phyloP scores from a whole-genome alignment of 2,888 invertebrate species.

The Scaptomyza flava region DNA sequence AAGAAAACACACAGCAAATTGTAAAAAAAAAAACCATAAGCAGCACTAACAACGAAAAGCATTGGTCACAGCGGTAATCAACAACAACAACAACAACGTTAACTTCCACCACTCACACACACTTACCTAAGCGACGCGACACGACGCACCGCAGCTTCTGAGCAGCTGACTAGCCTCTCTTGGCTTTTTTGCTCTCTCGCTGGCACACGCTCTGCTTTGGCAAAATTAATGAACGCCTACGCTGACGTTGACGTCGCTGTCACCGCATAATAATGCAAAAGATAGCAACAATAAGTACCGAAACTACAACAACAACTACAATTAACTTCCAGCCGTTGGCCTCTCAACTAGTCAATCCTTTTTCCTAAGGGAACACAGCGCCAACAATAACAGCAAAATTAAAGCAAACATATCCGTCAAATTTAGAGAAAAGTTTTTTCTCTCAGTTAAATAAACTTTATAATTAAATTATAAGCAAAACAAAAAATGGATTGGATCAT shows the following conservation, averaged over 20 bases:
- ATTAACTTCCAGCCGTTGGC: conserved; percentile 64
- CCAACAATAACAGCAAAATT: conserved; percentile 16
- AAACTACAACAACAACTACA: conserved; percentile 25
- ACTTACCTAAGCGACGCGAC: conserved; percentile 35
- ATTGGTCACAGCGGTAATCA: conserved; percentile 38
- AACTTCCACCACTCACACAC: conserved; percentile 54
- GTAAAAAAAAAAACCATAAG: conserved; percentile 21
- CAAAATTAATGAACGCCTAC: conserved; percentile 52
- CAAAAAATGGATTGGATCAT: conserved; percentile 90
- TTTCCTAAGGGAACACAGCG: conserved; percentile 23
- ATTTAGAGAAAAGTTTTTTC: conserved; percentile 34
- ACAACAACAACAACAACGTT: conserved; percentile 24
- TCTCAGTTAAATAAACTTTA: conserved; percentile 15
- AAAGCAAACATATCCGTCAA: conserved; percentile 67
- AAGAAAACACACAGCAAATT: conserved; percentile 38
- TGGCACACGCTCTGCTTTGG: conserved; percentile 16
- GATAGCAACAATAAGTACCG: conserved; percentile 12
- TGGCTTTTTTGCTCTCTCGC: conserved; percentile 4
- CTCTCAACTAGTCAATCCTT: conserved; percentile 61
- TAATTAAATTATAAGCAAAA: conserved; percentile 19
- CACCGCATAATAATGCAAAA: conserved; percentile 43
- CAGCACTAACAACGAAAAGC: conserved; percentile 19
- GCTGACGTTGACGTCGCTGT: conserved; percentile 29
- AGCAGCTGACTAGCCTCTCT: conserved; percentile 50
- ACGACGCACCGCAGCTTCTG: conserved; percentile 19